Evolutionary conservation across 2,797 vertebrate species (phyloP), one percentile per base, ranked within the genome.

Genomic region (Eulemur rubriventer): DNA sequence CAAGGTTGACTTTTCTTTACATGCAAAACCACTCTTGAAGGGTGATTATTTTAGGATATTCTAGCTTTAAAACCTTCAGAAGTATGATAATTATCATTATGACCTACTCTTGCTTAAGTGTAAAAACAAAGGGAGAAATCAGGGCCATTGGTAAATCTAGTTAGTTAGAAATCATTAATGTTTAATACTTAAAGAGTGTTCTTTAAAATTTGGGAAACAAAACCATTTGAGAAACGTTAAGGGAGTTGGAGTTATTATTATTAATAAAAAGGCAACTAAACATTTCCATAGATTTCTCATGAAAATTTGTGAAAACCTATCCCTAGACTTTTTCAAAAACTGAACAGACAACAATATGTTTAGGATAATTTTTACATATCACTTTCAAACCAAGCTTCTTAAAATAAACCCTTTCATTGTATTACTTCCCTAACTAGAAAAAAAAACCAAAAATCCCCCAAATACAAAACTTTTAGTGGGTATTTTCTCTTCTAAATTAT

Each of bases 51-150:
- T 72, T 63, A 78, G 46, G n/a, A 70, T 30, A 26, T 90, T 81
- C 33, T 69, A 75, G 22, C 7, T 91, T 95, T 95, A 73, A 67
- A 67, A 87, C 76, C 24, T 93, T 94, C 72, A 86, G 52, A 88
- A 72, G 57, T 52, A 70, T 10, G 9, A 46, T 75, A 33, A 46
- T 69, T 38, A 92, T 67, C 94, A 79, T 85, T 76, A 75, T 82
- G 48, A 20, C 17, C 24, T 89, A 75, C 61, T 91, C 12, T 91
- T 95, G 43, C 18, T 79, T 83, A 79, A 88, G 46, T 43, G 0
- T 78, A 94, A 95, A 95, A 87, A 35, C 13, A 93, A 70, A 84
- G 80, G 11, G 41, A 93, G 35, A 91, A 63, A 91, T 94, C 2
- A 41, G 52, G 30, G 38, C 26, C 48, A 57, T 70, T 35, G 30